A percentile compares a stretch with the other conserved stretches of the same genome.
phyloP scores from a whole-genome alignment of 1,140 invertebrate species.

The Ephestia elutella region DNA sequence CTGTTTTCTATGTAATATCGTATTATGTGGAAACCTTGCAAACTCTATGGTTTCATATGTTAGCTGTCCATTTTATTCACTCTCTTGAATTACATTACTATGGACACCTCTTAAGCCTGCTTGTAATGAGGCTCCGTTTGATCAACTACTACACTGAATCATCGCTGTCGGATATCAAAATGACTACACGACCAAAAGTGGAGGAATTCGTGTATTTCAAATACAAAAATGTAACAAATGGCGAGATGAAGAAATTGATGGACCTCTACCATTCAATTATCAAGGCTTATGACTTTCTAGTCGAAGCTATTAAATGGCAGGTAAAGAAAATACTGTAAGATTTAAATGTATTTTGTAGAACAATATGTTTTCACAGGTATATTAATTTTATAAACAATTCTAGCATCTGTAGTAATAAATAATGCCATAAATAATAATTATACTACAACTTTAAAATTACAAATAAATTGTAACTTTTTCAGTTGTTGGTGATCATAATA shows the following conservation, averaged over 20 bases:
- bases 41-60: neutral
- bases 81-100: constrained; percentile 33
- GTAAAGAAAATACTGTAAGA: constrained; percentile 22
- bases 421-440: too few species aligned
- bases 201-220: constrained; percentile 14
- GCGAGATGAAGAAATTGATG: constrained; percentile 44
- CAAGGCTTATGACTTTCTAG: constrained; percentile 43
- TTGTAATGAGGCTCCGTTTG: constrained; percentile 29
- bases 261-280: constrained; percentile 47
- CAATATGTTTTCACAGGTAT: too few species aligned
- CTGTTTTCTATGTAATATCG: constrained; percentile 10
- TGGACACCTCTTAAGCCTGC: constrained; percentile 32
- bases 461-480: constrained; percentile 22
- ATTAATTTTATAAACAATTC: too few species aligned
- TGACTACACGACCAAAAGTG: constrained; percentile 12
- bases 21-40: neutral
- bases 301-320: constrained; percentile 56
- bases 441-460: neutral
- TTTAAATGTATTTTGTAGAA: too few species aligned
- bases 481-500: constrained; percentile 39
- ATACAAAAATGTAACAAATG: constrained; percentile 14
- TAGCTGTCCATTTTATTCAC: constrained; percentile 20
- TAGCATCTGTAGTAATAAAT: too few species aligned
- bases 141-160: constrained; percentile 34
- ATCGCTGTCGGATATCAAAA: constrained; percentile 19